Base-by-base conservation (phyloP, 2,888 invertebrate species). In the Patella depressa region DNA sequence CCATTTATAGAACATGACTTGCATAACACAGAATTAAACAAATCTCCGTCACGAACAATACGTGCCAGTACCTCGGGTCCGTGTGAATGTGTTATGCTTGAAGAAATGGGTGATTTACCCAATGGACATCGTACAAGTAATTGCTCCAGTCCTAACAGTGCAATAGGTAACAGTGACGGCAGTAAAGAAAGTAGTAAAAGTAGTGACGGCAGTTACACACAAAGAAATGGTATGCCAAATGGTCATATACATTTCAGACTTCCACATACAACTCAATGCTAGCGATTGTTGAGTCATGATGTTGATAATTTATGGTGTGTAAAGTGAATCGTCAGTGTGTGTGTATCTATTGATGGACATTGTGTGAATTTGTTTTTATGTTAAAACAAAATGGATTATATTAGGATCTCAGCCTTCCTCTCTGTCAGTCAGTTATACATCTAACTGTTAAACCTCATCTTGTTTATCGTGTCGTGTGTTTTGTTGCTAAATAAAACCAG, bases 181-280 rank as follows among this genome's bases (percentile, higher is more conserved):
- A 89, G 89, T 79, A 89, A 89, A 77, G 89, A 85, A 74, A 89
- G 89, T 79, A 88, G 86, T 82, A 89, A 89, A 82, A 90, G 89
- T 80, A 87, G 87, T 72, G 85, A 82, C 71, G 85, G 86, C 80
- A 86, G 86, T 78, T 86, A 87, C 78, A 85, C 87, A 79, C 87
- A 84, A 75, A 85, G 87, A 79, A 89, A 90, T 78, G 89, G 89
- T 78, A 79, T 89, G 57, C 87, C 88, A n/a, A 90, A 90, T 79
- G 90, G 90, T 73, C 89, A 89, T 82, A 83, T 87, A 75, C 85
- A 76, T 84, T 78, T 82, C 45, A 80, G 83, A 74, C 77, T 94
- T 93, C 53, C 93, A 88, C 80, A 85, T 80, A 85, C 86, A 76
- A 83, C 87, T 24, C 83, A 84, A 53, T 88, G 88, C 84, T 88